These are phyloP conservation scores for Shargacucullia verbasci DNA, from an alignment of 2,888 invertebrate genomes.

Conservation along the genomic window DNA sequence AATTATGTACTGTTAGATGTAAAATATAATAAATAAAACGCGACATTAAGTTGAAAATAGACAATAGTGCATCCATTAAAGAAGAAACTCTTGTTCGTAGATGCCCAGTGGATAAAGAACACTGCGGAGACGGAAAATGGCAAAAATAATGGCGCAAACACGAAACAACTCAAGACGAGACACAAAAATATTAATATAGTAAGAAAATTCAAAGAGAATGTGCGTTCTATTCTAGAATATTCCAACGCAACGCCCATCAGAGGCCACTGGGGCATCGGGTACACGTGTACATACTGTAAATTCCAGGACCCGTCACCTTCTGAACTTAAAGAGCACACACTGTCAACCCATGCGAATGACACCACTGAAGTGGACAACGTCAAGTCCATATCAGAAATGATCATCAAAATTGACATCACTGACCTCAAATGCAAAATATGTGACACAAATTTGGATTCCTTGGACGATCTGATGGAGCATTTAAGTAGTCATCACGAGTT, in stretches of 20 bases:
- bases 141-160: not conserved
- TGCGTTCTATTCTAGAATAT: conserved; percentile 35
- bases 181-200: conserved; percentile 13
- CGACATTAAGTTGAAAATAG: not conserved
- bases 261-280: conserved; percentile 65
- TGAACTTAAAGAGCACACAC: conserved; percentile 69
- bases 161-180: not conserved
- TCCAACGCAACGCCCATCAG: conserved; percentile 75
- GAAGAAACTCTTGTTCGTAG: conserved; percentile 52
- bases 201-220: conserved; percentile 40
- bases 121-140: not conserved
- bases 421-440: conserved; percentile 48
- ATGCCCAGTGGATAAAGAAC: conserved; percentile 18
- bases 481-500: conserved; percentile 34
- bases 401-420: conserved; percentile 73
- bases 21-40: not conserved
- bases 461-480: conserved; percentile 48
- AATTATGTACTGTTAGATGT: not conserved
- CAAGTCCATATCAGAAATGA: conserved; percentile 56
- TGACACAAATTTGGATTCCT: conserved; percentile 12
- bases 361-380: conserved; percentile 55
- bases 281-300: conserved; percentile 69
- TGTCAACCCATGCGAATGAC: conserved; percentile 56
- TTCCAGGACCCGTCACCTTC: conserved; percentile 57
- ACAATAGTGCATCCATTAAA: conserved; percentile 33